A percentile compares a stretch with the other conserved stretches of the same genome.
These are phyloP conservation scores for Etheostoma perlongum DNA, from an alignment of 2,797 vertebrate species.

Conservation along the genomic window DNA sequence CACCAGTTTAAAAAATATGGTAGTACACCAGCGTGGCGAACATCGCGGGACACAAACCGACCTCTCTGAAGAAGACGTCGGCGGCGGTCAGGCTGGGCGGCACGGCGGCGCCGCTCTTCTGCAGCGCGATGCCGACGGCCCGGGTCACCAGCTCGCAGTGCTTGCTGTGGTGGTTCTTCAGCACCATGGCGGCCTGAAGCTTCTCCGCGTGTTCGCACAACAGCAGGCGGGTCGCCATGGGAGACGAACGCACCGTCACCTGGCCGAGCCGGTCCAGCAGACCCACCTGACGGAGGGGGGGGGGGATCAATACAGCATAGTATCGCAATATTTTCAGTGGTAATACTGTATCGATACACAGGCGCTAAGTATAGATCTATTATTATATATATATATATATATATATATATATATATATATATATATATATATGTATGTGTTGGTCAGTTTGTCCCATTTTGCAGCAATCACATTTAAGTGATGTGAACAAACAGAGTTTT, in stretches of 20 bases:
- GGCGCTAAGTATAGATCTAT: too few species aligned
- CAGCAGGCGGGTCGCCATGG: slow-evolving; percentile 89
- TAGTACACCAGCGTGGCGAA: too few species aligned
- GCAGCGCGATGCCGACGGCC: slow-evolving; percentile 86
- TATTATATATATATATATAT: too few species aligned
- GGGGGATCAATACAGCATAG: too few species aligned
- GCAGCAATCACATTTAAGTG: too few species aligned
- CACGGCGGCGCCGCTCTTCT: slow-evolving; percentile 80
- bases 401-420: too few species aligned
- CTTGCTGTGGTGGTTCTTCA: slow-evolving; percentile 93
- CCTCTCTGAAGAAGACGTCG: slow-evolving; percentile 97
- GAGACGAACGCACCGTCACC: slow-evolving; percentile 79
- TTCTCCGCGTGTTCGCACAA: slow-evolving; percentile 96
- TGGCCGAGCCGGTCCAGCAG: slow-evolving; percentile 88
- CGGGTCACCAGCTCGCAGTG: slow-evolving; percentile 89
- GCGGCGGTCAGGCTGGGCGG: slow-evolving; percentile 91
- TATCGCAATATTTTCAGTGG: too few species aligned
- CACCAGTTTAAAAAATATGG: too few species aligned
- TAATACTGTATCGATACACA: too few species aligned
- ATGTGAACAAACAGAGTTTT: too few species aligned
- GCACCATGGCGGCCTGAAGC: slow-evolving; percentile 89
- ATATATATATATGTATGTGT: too few species aligned
- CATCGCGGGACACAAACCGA: slow-evolving; percentile 44
- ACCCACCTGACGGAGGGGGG: slow-evolving; percentile 84
- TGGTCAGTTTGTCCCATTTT: too few species aligned